phyloP scores from a whole-genome alignment of 2,888 invertebrate genomes.

The Scotopteryx bipunctaria region DNA sequence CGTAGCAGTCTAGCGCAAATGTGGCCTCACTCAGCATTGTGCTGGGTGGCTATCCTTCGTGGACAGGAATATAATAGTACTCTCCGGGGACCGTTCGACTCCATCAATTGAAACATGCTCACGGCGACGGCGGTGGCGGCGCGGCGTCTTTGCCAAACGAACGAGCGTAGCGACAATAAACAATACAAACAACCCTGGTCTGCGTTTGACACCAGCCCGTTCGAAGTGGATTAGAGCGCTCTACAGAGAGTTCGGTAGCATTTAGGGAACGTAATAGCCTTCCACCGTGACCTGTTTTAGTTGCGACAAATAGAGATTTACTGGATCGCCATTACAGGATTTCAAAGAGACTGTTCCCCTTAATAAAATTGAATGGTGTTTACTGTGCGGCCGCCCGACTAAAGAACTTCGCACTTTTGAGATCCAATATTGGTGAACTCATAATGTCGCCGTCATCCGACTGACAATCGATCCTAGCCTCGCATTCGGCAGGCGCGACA shows the following conservation, averaged over 20 bases:
- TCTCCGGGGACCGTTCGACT: constrained; percentile 56
- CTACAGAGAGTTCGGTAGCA: constrained; percentile 80
- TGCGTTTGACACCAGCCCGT: constrained; percentile 82
- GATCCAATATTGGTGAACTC: constrained; percentile 49
- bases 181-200: constrained; percentile 82
- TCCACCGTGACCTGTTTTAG: constrained; percentile 82
- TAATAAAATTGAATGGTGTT: constrained; percentile 78
- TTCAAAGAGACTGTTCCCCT: constrained; percentile 63
- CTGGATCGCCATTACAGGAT: constrained; percentile 72
- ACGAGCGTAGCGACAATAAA: constrained; percentile 80
- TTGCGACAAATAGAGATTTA: constrained; percentile 83
- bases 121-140: constrained; percentile 49
- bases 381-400: constrained; percentile 67
- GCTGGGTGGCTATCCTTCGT: constrained; percentile 53
- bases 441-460: constrained; percentile 49
- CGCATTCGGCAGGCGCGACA: constrained; percentile 60
- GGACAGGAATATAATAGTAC: constrained; percentile 60
- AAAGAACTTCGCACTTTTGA: constrained; percentile 45
- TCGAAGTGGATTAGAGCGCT: constrained; percentile 81
- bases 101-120: constrained; percentile 76
- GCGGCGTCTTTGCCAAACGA: constrained; percentile 73
- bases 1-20: too few relatives aligned
- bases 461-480: constrained; percentile 61
- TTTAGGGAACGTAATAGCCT: constrained; percentile 82
- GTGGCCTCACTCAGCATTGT: too few relatives aligned